Evolutionary conservation across 2,797 vertebrate species (phyloP), one percentile per base, ranked within the genome.

Genomic region (Channa striata): DNA sequence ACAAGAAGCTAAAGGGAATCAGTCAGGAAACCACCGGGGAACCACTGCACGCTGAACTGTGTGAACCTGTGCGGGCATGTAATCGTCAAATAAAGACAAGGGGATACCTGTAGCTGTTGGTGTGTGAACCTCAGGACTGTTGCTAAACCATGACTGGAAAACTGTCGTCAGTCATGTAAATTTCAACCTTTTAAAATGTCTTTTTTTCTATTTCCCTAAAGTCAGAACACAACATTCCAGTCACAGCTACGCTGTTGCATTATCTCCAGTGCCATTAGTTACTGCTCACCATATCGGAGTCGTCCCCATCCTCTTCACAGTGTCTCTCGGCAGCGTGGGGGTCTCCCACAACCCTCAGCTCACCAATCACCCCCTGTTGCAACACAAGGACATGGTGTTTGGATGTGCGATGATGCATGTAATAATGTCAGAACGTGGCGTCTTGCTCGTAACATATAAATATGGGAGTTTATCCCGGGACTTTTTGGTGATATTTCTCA

Each of bases 271-370:
- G 17, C 13, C 23, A 52, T 53, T 11, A 16, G 20, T 1, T 14
- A 44, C 42, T 0, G 64, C 96, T 96, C 87, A 99, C 97, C 91
- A 87, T 90, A 0, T 97, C 97, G 0, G 77, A 76, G 17, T 98
- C 97, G 0, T 97, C 97, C 10, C 94, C 97, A 0, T 97, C 97
- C 1, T 98, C 98, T 52, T 96, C 95, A 1, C 98, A 99, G 72
- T 95, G 94, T n/a, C 53, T 84, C 58, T 94, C 95, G 0, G 96
- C 96, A 0, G 93, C 96, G 0, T 72, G 88, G 0, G 96, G 95
- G 89, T 98, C 94, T 63, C 91, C 93, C 50, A 91, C 89, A 46
- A 99, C 87, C 74, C 89, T 95, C 84, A 99, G 84, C 64, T 99
- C 97, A 0, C 95, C 90, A 1, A 99, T 97, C 64, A 92, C 83